Conservation (phyloP, 2,888 invertebrate genomes). For the Synergus umbraculus region DNA sequence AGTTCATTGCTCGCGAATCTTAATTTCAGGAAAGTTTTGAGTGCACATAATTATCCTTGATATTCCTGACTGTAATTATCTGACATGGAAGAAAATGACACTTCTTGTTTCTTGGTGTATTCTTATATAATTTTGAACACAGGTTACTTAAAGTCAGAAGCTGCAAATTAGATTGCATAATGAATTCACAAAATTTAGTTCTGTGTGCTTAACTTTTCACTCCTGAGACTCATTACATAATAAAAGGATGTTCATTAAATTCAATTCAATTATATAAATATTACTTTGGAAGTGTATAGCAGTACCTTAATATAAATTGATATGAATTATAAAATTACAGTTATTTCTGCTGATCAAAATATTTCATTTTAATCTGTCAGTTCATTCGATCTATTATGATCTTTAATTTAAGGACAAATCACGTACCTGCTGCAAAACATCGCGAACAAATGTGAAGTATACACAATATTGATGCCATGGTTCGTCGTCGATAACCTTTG, state of each 20-base stretch:
- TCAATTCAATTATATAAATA: too few relatives aligned
- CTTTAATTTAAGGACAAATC: background rate
- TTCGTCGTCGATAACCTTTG: background rate
- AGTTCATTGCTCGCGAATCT: background rate
- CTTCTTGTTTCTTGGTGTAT: constrained; percentile 5
- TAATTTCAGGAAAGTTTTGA: constrained; percentile 1
- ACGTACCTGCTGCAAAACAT: constrained; percentile 15
- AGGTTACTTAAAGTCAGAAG: background rate
- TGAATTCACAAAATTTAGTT: background rate
- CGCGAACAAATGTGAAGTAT: constrained; percentile 7
- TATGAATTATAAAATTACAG: background rate
- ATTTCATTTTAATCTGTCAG: background rate
- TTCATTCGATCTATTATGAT: too few relatives aligned
- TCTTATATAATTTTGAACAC: constrained; percentile 13
- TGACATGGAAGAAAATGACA: constrained; percentile 10
- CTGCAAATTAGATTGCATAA: background rate
- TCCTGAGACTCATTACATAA: background rate
- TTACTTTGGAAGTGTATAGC: background rate
- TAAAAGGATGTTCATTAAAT: background rate
- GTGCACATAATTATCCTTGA: constrained; percentile 7
- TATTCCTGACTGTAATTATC: constrained; percentile 17
- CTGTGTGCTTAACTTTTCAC: background rate
- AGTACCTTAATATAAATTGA: background rate
- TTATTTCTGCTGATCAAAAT: background rate
- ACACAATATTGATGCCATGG: background rate